A percentile compares a stretch with the other conserved stretches of the same genome.
Evolutionary conservation across 2,888 invertebrate species (phyloP).

Genomic region (Lamellibrachia satsuma): DNA sequence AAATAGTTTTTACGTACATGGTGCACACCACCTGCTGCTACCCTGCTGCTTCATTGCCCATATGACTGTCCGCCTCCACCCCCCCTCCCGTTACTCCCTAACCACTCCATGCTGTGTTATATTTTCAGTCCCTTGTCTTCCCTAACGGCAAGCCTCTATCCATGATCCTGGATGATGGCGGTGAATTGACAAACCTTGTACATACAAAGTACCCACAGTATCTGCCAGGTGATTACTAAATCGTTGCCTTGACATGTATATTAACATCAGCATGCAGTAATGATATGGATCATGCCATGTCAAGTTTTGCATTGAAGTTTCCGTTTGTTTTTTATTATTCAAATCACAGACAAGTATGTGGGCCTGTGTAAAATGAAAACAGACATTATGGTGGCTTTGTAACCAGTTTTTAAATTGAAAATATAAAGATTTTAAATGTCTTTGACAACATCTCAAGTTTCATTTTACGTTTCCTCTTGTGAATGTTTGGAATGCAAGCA

Average conservation of each 20-base stretch:
- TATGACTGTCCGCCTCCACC: neutral
- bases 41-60: no score
- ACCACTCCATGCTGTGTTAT: constrained; percentile 28
- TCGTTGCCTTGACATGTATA: neutral
- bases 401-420: neutral
- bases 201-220: constrained; percentile 84
- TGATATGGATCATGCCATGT: no score
- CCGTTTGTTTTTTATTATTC: neutral
- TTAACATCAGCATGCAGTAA: no score
- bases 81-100: neutral
- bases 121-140: constrained; percentile 79
- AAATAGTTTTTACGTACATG: no score
- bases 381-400: neutral
- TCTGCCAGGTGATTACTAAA: constrained; percentile 32
- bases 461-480: no score
- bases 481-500: no score
- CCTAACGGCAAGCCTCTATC: constrained; percentile 87
- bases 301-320: neutral
- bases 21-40: no score
- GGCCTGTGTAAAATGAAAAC: no score
- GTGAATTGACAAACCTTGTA: constrained; percentile 94
- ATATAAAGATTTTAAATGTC: no score
- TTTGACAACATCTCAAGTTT: no score
- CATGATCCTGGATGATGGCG: constrained; percentile 98
- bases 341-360: no score